These are phyloP conservation scores for Drosophila diplacantha DNA, from an alignment of 2,888 invertebrate genomes.

Conservation along the genomic window DNA sequence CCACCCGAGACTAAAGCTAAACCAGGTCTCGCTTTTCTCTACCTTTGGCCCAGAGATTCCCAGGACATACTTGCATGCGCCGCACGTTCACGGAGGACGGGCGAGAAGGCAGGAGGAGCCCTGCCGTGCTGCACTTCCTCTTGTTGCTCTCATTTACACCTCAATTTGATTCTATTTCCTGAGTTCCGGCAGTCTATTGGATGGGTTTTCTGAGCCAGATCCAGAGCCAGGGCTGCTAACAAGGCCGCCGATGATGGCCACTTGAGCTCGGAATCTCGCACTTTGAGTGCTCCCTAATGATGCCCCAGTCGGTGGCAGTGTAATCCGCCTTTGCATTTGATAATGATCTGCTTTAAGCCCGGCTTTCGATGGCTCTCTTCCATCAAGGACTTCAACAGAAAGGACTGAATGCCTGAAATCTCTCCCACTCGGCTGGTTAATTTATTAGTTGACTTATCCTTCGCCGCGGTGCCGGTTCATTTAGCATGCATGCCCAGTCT, in stretches of 20 bases:
- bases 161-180: conserved; percentile 73
- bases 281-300: conserved; percentile 59
- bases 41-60: conserved; percentile 10
- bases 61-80: conserved; percentile 32
- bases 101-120: neutral
- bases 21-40: conserved; percentile 19
- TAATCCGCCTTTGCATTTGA: conserved; percentile 37
- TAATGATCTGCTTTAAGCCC: conserved; percentile 59
- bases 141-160: conserved; percentile 70
- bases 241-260: conserved; percentile 28
- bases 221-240: conserved; percentile 1
- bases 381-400: neutral
- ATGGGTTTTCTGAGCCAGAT: conserved; percentile 27
- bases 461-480: conserved; percentile 12
- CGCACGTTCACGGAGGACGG: conserved; percentile 23
- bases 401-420: neutral
- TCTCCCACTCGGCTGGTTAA: conserved; percentile 3
- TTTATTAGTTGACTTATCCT: conserved; percentile 50
- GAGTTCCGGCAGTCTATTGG: conserved; percentile 37
- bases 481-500: conserved; percentile 24
- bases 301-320: conserved; percentile 32
- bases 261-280: conserved; percentile 48
- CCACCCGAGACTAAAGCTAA: conserved; percentile 58
- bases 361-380: neutral
- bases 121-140: conserved; percentile 27